These are phyloP conservation scores for Bedellia somnulentella DNA, from an alignment of 2,888 invertebrate species.

Conservation along the genomic window DNA sequence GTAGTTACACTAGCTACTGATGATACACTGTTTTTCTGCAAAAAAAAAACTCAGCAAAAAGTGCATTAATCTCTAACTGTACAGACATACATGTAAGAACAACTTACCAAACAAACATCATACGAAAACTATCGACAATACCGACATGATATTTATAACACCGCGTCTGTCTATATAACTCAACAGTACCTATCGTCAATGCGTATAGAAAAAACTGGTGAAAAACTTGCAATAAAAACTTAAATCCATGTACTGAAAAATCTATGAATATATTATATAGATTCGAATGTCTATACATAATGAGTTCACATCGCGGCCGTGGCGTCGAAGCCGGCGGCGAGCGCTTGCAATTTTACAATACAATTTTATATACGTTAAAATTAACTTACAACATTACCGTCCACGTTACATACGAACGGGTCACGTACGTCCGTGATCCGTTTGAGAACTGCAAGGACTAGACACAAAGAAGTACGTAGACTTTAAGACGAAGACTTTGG, in stretches of 20 bases:
- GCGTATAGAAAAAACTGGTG: conserved; percentile 46
- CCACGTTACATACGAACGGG: no score
- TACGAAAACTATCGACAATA: no score
- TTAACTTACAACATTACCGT: conserved; percentile 3
- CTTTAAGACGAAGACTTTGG: conserved; percentile 92
- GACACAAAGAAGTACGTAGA: conserved; percentile 18
- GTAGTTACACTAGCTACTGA: conserved; percentile 39
- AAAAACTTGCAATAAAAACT: conserved; percentile 54
- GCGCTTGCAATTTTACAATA: conserved; percentile 4
- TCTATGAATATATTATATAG: conserved; percentile 60
- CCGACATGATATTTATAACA: conserved; percentile 40
- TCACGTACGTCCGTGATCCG: no score
- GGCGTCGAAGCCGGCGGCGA: no score
- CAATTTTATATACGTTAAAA: conserved; percentile 7
- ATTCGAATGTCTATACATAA: conserved; percentile 59
- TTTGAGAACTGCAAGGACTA: conserved; percentile 28
- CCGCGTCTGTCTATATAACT: conserved; percentile 43
- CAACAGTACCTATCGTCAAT: conserved; percentile 45
- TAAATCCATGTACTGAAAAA: conserved; percentile 56
- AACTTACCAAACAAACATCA: conserved; percentile 34
- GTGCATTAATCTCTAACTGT: conserved; percentile 51
- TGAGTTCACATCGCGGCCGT: conserved; percentile 47
- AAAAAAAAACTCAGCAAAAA: conserved; percentile 39
- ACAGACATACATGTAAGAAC: conserved; percentile 36
- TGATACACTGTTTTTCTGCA: no score